A percentile compares a stretch with the other conserved stretches of the same genome.
These are phyloP conservation scores for Hormaphis cornu DNA, from an alignment of 1,140 invertebrate species.

Conservation along the genomic window DNA sequence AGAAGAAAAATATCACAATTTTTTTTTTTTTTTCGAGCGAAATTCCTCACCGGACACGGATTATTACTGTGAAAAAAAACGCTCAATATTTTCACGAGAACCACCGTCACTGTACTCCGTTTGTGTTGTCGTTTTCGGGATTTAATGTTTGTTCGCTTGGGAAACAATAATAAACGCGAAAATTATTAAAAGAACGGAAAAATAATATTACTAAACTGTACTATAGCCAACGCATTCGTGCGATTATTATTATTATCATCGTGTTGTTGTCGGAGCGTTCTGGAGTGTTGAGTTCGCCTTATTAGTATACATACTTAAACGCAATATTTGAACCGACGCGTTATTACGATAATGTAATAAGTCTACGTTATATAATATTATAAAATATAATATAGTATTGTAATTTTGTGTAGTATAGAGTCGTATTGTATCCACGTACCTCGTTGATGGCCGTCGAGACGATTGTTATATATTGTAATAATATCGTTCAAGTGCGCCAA, in stretches of 20 bases:
- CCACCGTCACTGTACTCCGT: too few relatives aligned
- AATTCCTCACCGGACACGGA: too few relatives aligned
- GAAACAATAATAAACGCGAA: too few relatives aligned
- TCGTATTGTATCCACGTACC: too few relatives aligned
- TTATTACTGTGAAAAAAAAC: too few relatives aligned
- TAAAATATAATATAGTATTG: neutral
- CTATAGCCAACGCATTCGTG: neutral
- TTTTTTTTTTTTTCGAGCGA: too few relatives aligned
- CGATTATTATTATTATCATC: neutral
- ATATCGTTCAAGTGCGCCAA: conserved; percentile 5
- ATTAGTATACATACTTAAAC: conserved; percentile 24
- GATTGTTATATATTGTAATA: too few relatives aligned
- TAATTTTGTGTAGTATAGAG: conserved; percentile 9
- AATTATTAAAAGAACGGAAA: too few relatives aligned
- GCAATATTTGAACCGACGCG: neutral
- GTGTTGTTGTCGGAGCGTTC: neutral
- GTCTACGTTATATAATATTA: neutral
- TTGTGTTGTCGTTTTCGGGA: too few relatives aligned
- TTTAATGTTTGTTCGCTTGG: too few relatives aligned
- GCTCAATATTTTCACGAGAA: too few relatives aligned
- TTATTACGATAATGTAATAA: neutral
- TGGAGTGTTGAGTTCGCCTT: conserved; percentile 12
- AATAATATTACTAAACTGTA: neutral
- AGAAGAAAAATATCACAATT: too few relatives aligned
- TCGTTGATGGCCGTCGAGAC: neutral